Percentiles rank a stretch among this genome's conserved stretches.
Conservation (phyloP, 2,797 vertebrate genomes). For the Nyctalus aviator region DNA sequence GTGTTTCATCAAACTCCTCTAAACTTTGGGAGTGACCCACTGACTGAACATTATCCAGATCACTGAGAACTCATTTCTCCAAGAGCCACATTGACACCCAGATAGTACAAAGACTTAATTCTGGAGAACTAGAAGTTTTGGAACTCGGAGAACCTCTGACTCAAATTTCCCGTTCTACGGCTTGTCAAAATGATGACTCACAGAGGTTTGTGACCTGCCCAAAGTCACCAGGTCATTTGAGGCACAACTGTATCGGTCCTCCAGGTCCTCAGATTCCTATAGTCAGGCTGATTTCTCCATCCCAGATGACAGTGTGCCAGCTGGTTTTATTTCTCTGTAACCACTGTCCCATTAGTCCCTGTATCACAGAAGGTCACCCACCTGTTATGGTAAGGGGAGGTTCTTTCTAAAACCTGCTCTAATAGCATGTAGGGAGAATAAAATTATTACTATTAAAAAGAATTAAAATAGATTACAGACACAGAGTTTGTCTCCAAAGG, state of each 20-base stretch:
- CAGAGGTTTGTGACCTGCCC: not conserved
- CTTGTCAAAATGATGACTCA: not conserved
- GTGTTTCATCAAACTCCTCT: conserved; percentile 28
- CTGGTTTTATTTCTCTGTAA: conserved; percentile 1
- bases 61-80: not conserved
- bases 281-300: not conserved
- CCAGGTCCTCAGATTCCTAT: not conserved
- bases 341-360: not conserved
- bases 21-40: not conserved
- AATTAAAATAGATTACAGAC: conserved; percentile 22
- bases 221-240: conserved; percentile 37
- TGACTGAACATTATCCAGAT: not conserved
- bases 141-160: not conserved
- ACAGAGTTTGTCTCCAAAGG: conserved; percentile 49
- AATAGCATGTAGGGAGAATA: not conserved
- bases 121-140: conserved; percentile 28
- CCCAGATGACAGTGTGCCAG: not conserved
- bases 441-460: conserved; percentile 50
- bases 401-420: conserved; percentile 46
- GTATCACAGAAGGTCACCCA: not conserved
- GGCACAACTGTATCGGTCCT: not conserved
- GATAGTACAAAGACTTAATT: not conserved
- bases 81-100: not conserved
- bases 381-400: not conserved
- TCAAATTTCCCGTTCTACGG: not conserved